Conservation (phyloP, 2,888 invertebrate species). For the Heliconius ismenius region DNA sequence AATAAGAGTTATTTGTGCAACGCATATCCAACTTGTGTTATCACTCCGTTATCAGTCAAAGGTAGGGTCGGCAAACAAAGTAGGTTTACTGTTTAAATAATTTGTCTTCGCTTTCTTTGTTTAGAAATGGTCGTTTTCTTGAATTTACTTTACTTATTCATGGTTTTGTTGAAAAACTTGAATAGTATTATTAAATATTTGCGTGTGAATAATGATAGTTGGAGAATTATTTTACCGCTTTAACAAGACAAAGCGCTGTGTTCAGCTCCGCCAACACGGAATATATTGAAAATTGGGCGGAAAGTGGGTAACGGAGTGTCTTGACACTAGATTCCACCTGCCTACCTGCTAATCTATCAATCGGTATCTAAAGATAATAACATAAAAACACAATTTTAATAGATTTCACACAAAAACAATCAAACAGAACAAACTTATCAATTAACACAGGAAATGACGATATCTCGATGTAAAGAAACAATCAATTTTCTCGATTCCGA, state of each 20-base stretch:
- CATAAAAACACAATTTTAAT: not conserved
- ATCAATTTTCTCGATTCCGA: slow-evolving; percentile 47
- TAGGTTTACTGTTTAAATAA: slow-evolving; percentile 41
- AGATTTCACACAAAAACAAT: not conserved
- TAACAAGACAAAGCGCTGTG: not conserved
- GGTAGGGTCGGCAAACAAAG: slow-evolving; percentile 69
- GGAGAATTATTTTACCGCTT: not conserved
- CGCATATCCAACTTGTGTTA: slow-evolving; percentile 29
- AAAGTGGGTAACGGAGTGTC: not conserved
- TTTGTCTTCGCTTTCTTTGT: slow-evolving; percentile 44
- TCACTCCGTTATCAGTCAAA: slow-evolving; percentile 70
- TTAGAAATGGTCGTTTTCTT: slow-evolving; percentile 39
- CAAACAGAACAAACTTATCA: not conserved
- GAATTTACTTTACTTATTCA: slow-evolving; percentile 17
- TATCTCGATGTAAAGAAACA: slow-evolving; percentile 14
- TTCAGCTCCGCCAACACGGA: not conserved
- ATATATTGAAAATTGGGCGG: not conserved
- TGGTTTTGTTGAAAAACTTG: slow-evolving; percentile 13
- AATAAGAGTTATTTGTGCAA: slow-evolving; percentile 6
- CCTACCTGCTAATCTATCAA: too few relatives aligned
- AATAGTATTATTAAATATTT: not conserved
- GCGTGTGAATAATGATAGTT: not conserved
- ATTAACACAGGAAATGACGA: slow-evolving; percentile 19
- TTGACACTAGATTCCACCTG: not conserved
- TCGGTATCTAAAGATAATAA: not conserved